phyloP scores from a whole-genome alignment of 2,888 invertebrate species.

The Cheilosia grossa region DNA sequence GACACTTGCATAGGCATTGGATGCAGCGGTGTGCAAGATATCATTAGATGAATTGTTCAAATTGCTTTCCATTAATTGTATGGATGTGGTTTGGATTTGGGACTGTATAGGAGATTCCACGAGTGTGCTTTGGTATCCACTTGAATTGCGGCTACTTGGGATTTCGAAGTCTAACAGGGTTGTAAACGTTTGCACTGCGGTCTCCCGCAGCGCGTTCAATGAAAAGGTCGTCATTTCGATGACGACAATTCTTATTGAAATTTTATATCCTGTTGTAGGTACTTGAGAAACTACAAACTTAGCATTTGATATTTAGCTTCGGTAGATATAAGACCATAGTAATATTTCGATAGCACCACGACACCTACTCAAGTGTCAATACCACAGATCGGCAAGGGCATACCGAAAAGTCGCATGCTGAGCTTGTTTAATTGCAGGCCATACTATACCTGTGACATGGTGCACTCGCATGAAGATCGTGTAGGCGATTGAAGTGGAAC shows the following conservation, averaged over 20 bases:
- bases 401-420: background rate
- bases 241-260: slow-evolving; percentile 22
- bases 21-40: slow-evolving; percentile 19
- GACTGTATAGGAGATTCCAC: background rate
- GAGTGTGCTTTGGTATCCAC: too few species aligned
- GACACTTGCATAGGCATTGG: slow-evolving; percentile 6
- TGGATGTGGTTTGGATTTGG: slow-evolving; percentile 2
- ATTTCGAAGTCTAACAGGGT: background rate
- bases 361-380: background rate
- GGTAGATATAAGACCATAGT: background rate
- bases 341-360: background rate
- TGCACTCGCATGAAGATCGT: too few species aligned
- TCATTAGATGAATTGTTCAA: slow-evolving; percentile 28
- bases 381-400: background rate
- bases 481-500: too few species aligned
- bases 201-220: slow-evolving; percentile 24
- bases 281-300: background rate
- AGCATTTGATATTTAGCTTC: background rate
- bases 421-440: background rate
- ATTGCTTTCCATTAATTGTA: slow-evolving; percentile 48
- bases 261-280: slow-evolving; percentile 1
- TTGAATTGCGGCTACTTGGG: slow-evolving; percentile 16
- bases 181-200: slow-evolving; percentile 34
- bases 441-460: too few species aligned
- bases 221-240: background rate